These are phyloP conservation scores for Stenurella melanura DNA, from an alignment of 2,888 invertebrate genomes.

Conservation along the genomic window DNA sequence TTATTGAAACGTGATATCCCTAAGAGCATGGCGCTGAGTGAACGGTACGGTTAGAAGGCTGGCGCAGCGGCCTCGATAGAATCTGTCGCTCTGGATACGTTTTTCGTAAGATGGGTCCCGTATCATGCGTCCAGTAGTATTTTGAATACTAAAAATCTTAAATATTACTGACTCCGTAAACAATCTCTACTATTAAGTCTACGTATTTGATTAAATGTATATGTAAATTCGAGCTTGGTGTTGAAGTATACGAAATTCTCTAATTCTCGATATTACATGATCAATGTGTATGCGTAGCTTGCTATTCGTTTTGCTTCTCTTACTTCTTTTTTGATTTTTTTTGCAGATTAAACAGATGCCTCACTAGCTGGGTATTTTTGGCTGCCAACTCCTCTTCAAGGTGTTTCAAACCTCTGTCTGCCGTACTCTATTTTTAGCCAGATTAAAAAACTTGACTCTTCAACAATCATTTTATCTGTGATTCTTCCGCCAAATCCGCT, in stretches of 20 bases:
- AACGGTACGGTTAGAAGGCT: no score
- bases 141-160: no score
- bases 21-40: no score
- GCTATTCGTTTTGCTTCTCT: slow-evolving; percentile 55
- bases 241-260: slow-evolving; percentile 51
- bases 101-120: no score
- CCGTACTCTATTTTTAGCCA: slow-evolving; percentile 10
- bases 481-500: neutral
- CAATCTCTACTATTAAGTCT: no score
- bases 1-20: no score
- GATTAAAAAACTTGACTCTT: neutral
- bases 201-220: slow-evolving; percentile 41
- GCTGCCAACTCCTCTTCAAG: slow-evolving; percentile 11
- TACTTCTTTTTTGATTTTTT: slow-evolving; percentile 50
- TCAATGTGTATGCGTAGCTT: slow-evolving; percentile 60
- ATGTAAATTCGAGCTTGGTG: slow-evolving; percentile 53
- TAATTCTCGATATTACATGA: slow-evolving; percentile 55
- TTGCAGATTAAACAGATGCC: slow-evolving; percentile 42
- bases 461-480: slow-evolving; percentile 24
- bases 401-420: slow-evolving; percentile 36
- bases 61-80: no score
- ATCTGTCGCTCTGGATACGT: no score
- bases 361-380: slow-evolving; percentile 37
- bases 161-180: slow-evolving; percentile 34
- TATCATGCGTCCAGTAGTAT: no score